phyloP scores from a whole-genome alignment of 2,797 vertebrate species.

The Pelochelys cantorii region DNA sequence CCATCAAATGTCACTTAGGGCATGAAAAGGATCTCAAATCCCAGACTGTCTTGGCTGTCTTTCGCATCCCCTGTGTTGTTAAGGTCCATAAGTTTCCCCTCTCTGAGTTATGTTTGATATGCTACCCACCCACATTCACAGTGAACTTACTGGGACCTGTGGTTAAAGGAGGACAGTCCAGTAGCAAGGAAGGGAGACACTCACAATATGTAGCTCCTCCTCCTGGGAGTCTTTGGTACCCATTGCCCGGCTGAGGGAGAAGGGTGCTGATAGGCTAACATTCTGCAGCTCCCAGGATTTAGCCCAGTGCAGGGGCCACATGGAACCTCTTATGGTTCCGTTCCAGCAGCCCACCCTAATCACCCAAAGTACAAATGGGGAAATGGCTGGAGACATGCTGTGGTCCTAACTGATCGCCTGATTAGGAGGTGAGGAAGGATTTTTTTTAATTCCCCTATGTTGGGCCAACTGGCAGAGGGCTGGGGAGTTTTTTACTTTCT shows the following conservation, averaged over 20 bases:
- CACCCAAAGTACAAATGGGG: background rate
- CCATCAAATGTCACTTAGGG: background rate
- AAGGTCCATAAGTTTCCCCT: background rate
- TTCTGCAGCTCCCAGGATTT: background rate
- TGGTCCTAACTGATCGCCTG: background rate
- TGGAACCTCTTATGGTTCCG: background rate
- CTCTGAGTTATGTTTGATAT: too few relatives aligned
- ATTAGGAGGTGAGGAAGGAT: background rate
- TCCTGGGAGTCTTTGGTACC: background rate
- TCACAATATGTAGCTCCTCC: background rate
- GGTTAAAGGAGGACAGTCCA: background rate
- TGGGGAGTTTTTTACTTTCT: background rate
- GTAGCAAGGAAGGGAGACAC: background rate
- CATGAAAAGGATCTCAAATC: background rate
- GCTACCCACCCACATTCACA: background rate
- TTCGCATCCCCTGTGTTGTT: background rate
- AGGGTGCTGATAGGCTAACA: background rate
- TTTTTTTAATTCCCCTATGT: background rate
- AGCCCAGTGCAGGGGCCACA: background rate
- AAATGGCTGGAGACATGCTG: background rate
- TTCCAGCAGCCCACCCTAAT: background rate
- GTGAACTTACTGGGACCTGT: background rate
- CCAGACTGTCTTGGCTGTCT: background rate
- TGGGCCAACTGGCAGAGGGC: background rate
- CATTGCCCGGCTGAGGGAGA: background rate